A percentile compares a stretch with the other conserved stretches of the same genome.
These are phyloP conservation scores for Iphiclides podalirius DNA, from an alignment of 2,888 invertebrate species.

Conservation along the genomic window DNA sequence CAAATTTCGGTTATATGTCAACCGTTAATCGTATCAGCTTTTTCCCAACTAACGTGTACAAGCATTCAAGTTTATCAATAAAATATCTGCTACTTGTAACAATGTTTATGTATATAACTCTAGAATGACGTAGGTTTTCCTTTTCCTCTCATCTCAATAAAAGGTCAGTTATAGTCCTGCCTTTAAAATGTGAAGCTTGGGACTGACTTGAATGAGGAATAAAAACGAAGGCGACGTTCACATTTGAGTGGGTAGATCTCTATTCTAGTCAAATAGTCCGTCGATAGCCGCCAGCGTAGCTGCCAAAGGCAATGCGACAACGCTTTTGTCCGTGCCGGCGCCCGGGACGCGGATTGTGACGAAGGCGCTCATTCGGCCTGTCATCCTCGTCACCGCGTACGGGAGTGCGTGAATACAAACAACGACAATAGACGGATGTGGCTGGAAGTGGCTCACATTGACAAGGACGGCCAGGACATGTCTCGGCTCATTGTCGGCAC, in stretches of 20 bases:
- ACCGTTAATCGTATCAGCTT: too few species aligned
- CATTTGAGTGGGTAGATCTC: slow-evolving; percentile 16
- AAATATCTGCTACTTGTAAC: too few species aligned
- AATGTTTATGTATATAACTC: too few species aligned
- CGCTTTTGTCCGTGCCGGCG: slow-evolving; percentile 14
- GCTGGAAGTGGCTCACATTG: slow-evolving; percentile 79
- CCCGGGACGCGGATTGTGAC: slow-evolving; percentile 3
- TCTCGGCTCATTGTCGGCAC: slow-evolving; percentile 71
- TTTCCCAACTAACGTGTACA: too few species aligned
- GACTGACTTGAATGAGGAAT: not conserved
- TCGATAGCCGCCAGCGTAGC: slow-evolving; percentile 2
- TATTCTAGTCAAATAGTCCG: slow-evolving; percentile 14
- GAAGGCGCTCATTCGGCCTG: slow-evolving; percentile 38
- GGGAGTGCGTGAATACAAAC: slow-evolving; percentile 73
- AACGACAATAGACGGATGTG: slow-evolving; percentile 79
- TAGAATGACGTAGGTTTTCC: too few species aligned
- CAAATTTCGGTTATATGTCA: too few species aligned
- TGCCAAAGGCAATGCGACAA: not conserved
- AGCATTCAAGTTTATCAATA: too few species aligned
- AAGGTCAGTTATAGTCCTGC: too few species aligned
- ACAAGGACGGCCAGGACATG: slow-evolving; percentile 79
- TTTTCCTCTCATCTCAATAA: too few species aligned
- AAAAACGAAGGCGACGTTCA: not conserved
- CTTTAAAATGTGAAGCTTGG: too few species aligned
- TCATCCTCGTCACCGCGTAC: slow-evolving; percentile 63